Percentiles rank a stretch among this genome's conserved stretches.
These are phyloP conservation scores for Scaptomyza cyrtandrae DNA, from an alignment of 2,888 invertebrate genomes.

Conservation along the genomic window DNA sequence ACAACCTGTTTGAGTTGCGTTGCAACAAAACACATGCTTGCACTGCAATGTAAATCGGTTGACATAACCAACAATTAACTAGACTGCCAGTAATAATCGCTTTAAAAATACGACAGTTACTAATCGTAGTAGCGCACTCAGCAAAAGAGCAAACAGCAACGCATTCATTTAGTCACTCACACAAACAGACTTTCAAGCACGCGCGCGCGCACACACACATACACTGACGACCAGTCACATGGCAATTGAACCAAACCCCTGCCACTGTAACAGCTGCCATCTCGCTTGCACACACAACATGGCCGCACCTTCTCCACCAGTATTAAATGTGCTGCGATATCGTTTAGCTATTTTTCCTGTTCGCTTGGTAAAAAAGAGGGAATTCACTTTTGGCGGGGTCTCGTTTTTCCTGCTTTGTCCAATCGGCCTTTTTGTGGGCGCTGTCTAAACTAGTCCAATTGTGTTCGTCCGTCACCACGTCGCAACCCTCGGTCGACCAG, in stretches of 20 bases:
- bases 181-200: neutral
- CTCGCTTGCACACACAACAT: conserved; percentile 59
- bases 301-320: conserved; percentile 67
- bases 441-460: conserved; percentile 73
- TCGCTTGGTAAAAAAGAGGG: conserved; percentile 84
- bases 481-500: conserved; percentile 55
- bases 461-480: conserved; percentile 65
- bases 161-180: conserved; percentile 32
- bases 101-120: conserved; percentile 27
- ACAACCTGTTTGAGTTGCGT: conserved; percentile 36
- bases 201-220: conserved; percentile 33
- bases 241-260: conserved; percentile 73
- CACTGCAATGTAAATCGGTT: conserved; percentile 11
- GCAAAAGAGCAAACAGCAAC: conserved; percentile 40
- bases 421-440: conserved; percentile 76
- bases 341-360: conserved; percentile 67
- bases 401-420: conserved; percentile 83
- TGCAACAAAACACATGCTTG: conserved; percentile 8
- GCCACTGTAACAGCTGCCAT: conserved; percentile 59
- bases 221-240: conserved; percentile 67
- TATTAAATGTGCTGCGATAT: conserved; percentile 48
- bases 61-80: conserved; percentile 14
- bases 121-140: conserved; percentile 15
- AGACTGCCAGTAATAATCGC: conserved; percentile 38
- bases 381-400: conserved; percentile 85